Conservation (phyloP, 64 coral and sea anemone species). For the Dendrophyllia cribrosa region DNA sequence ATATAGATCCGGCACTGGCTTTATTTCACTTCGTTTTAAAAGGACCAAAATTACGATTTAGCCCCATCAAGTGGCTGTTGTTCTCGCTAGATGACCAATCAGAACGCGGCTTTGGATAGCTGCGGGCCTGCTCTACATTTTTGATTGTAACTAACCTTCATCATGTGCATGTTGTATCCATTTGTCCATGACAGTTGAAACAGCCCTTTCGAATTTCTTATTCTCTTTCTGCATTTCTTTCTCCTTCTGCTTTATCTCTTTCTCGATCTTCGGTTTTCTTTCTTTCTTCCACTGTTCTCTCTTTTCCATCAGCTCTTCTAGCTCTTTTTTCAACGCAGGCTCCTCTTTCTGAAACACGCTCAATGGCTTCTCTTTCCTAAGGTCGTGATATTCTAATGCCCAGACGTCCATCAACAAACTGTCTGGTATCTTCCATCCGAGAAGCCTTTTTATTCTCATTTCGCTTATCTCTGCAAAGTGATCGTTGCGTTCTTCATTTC, state of each 20-base stretch:
- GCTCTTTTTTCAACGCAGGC: too few relatives aligned
- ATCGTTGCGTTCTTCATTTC: neutral
- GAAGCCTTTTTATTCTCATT: neutral
- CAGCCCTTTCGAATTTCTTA: neutral
- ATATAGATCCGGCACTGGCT: too few relatives aligned
- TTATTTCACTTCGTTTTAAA: too few relatives aligned
- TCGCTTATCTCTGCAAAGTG: neutral
- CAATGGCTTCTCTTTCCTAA: too few relatives aligned
- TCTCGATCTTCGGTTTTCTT: neutral
- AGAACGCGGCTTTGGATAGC: too few relatives aligned
- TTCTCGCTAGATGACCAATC: too few relatives aligned
- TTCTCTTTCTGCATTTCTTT: neutral
- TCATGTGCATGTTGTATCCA: neutral
- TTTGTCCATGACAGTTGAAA: neutral
- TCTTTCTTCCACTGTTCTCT: neutral
- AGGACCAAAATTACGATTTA: too few relatives aligned
- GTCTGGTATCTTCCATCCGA: neutral
- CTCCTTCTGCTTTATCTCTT: neutral
- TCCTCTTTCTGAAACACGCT: too few relatives aligned
- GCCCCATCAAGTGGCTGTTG: too few relatives aligned
- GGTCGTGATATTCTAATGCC: too few relatives aligned
- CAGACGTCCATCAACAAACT: too few relatives aligned
- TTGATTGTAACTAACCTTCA: neutral
- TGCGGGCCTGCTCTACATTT: neutral
- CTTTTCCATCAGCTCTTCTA: neutral